Evolutionary conservation across 2,888 invertebrate genomes (phyloP), one percentile per base, ranked within the genome.

Genomic region (Didymodactylos carnosus): DNA sequence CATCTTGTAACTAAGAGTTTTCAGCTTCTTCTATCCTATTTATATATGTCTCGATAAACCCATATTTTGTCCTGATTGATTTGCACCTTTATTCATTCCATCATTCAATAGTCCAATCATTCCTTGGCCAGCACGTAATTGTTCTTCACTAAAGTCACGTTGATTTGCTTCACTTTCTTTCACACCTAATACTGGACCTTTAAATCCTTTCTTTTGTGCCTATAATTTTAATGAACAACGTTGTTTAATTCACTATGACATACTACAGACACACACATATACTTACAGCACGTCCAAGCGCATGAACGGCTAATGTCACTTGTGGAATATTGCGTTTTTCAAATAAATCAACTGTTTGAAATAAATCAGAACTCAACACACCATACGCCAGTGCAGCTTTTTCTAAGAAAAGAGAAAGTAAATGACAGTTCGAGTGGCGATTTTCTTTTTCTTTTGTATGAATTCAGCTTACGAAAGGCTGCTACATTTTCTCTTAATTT

Each of bases 321-420:
- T 95, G 95, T 76, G 92, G 88, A 84, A 97, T 91, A 87, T 98
- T 98, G 80, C 97, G 89, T 81, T 89, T 89, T 84, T 99, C 98
- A 82, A 94, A 98, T 43, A 98, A 87, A 86, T 99, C 98, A 69
- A 97, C 97, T 0, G 98, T 98, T 85, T 99, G 98, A 88, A 98
- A 98, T 81, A 95, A 92, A 86, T 98, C 97, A 83, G 94, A 92
- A 81, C 94, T 91, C 13, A 94, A 93, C 1, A 99, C 91, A 53
- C 98, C 98, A 84, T 94, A 98, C 78, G 90, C 89, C 85, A 93
- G 94, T 76, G 90, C 89, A 0, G 91, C 94, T n/a, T 91, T 91
- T 86, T 95, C 62, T 62, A 35, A 35, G 29, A 0, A n/a, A n/a
- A n/a, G 19, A 10, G 19, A 3, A n/a, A n/a, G n/a, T n/a, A 19